A percentile compares a stretch with the other conserved stretches of the same genome.
Conservation (phyloP, 2,113 vertebrate species). For the Nesogale talazaci region DNA sequence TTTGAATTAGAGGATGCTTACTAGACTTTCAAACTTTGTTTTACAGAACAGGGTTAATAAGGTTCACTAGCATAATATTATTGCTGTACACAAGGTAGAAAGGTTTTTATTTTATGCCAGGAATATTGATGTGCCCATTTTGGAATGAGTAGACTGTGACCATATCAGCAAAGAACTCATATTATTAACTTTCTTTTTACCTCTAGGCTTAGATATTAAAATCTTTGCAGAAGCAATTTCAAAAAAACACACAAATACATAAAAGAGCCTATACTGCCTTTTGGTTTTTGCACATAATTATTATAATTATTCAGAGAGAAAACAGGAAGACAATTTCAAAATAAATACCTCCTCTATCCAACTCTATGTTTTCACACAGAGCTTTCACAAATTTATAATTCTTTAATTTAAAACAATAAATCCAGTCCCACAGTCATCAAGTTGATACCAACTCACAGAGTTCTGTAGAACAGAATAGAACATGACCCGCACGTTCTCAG, state of each 20-base stretch:
- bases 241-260: neutral
- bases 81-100: slow-evolving; percentile 18
- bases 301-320: slow-evolving; percentile 46
- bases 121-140: slow-evolving; percentile 52
- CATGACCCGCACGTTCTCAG: neutral
- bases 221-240: slow-evolving; percentile 68
- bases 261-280: slow-evolving; percentile 61
- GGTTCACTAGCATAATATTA: slow-evolving; percentile 11
- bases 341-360: neutral
- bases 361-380: slow-evolving; percentile 2
- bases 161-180: slow-evolving; percentile 44
- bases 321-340: slow-evolving; percentile 26
- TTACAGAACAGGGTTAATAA: slow-evolving; percentile 64
- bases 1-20: slow-evolving; percentile 47
- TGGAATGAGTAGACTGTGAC: slow-evolving; percentile 41
- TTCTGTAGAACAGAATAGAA: neutral
- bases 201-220: slow-evolving; percentile 66
- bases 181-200: slow-evolving; percentile 52
- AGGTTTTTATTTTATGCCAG: slow-evolving; percentile 63
- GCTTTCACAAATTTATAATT: neutral
- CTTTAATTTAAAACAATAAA: neutral
- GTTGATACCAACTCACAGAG: neutral
- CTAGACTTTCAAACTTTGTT: slow-evolving; percentile 56
- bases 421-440: neutral
- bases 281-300: slow-evolving; percentile 11